A percentile compares a stretch with the other conserved stretches of the same genome.
Evolutionary conservation across 2,797 vertebrate genomes (phyloP).

Genomic region (Karalla daura): DNA sequence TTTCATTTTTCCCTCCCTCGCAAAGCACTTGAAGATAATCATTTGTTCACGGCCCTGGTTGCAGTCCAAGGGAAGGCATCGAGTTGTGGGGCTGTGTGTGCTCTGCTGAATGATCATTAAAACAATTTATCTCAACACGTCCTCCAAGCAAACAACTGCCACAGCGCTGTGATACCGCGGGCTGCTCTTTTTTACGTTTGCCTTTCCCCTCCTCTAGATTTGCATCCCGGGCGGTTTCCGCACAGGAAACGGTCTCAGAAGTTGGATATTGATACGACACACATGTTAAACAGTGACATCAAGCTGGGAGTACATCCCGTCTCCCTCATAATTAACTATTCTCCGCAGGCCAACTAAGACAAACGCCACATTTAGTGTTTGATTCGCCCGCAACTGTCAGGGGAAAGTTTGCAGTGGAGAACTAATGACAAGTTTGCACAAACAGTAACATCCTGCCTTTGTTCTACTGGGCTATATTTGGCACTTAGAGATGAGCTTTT

Average conservation of each 20-base stretch:
- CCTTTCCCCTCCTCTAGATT: conserved; percentile 20
- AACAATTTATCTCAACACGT: conserved; percentile 31
- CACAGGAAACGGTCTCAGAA: conserved; percentile 18
- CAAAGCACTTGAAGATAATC: conserved; percentile 33
- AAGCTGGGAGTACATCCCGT: conserved; percentile 42
- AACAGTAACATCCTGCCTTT: conserved; percentile 76
- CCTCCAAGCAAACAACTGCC: conserved; percentile 9
- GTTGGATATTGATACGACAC: conserved; percentile 27
- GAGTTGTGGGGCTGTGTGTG: conserved; percentile 15
- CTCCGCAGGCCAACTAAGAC: conserved; percentile 56
- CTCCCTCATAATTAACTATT: conserved; percentile 65
- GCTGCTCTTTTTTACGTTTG: conserved; percentile 7
- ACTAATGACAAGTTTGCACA: conserved; percentile 76
- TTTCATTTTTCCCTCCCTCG: conserved; percentile 25
- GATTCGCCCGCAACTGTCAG: conserved; percentile 71
- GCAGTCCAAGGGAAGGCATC: conserved; percentile 19
- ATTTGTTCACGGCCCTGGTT: conserved; percentile 31
- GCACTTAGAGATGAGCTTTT: conserved; percentile 68
- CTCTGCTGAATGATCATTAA: conserved; percentile 32
- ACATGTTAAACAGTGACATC: conserved; percentile 43
- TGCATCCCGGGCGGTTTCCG: conserved; percentile 9
- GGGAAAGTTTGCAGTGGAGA: conserved; percentile 72
- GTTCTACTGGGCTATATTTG: conserved; percentile 77
- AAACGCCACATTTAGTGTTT: conserved; percentile 71
- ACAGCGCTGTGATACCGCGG: conserved; percentile 6